Evolutionary conservation across 2,888 invertebrate species (phyloP), one percentile per base, ranked within the genome.

Genomic region (Amiota minor): DNA sequence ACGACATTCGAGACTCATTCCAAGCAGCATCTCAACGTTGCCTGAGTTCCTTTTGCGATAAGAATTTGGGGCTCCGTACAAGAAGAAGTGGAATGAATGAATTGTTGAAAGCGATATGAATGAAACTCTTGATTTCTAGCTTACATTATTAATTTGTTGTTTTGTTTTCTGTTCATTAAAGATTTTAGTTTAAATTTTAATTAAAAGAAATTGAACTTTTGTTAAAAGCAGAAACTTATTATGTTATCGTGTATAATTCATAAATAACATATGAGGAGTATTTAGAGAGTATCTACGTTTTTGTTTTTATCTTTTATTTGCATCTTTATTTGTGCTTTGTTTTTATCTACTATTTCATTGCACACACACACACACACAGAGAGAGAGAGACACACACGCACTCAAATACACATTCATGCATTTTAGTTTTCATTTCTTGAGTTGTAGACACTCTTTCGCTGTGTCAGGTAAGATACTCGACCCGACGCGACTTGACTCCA

Each of bases 1-100:
- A 35, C 75, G 82, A 82, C 20, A 18, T 18, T 56, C 18, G 56
- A 56, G 56, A 56, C 18, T 18, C 56, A 10, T 14, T 56, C 16
- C 59, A 59, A n/a, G 23, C 67, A 18, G 3, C 67, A 68, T 50
- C 16, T 65, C 50, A 45, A 53, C 47, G 50, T 47, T 59, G 78
- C 79, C 81, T 79, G 78, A 86, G 87, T 87, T 87, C 88, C 87
- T 87, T 87, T 87, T 64, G 80, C 70, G 87, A 87, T 88, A 88
- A 88, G 87, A 86, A 86, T 87, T 88, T 87, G 86, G 87, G 85
- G 84, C 87, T 88, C 82, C 77, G 14, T 20, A 20, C 16, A 67
- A 6, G 70, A 9, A 70, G 70, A 9, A 70, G 79, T 77, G 18
- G 59, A 50, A 50, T 50, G 59, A 50, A 50, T 50, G 53, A 50